Evolutionary conservation across 2,888 invertebrate species (phyloP).

Genomic region (Lasioglossum morio): DNA sequence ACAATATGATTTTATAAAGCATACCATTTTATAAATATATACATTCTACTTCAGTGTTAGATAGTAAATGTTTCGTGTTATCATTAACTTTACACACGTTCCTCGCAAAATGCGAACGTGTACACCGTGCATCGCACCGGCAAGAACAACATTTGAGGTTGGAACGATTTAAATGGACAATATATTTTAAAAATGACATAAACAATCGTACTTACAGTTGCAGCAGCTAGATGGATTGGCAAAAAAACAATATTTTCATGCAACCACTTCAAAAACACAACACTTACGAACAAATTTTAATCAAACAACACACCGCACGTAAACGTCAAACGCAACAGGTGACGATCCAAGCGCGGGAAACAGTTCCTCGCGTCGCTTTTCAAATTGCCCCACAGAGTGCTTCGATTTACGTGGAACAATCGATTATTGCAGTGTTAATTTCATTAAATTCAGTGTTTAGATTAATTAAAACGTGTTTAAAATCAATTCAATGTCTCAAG

Average conservation of each 20-base stretch:
- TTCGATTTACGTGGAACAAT: background rate
- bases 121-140: background rate
- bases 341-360: conserved; percentile 60
- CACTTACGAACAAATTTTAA: background rate
- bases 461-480: background rate
- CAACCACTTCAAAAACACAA: conserved; percentile 10
- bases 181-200: background rate
- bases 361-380: background rate
- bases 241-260: background rate
- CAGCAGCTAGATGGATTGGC: background rate
- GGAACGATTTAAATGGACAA: background rate
- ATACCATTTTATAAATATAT: background rate
- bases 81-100: background rate
- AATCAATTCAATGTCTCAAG: background rate
- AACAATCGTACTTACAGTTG: conserved; percentile 24
- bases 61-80: background rate
- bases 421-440: background rate
- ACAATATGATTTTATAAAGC: background rate
- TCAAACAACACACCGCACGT: background rate
- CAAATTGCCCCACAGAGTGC: conserved; percentile 23
- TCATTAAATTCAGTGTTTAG: background rate
- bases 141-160: conserved; percentile 38
- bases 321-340: conserved; percentile 69
- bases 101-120: background rate
- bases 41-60: background rate